Conservation (phyloP, 1,140 invertebrate species). For the Ectropis grisescens region DNA sequence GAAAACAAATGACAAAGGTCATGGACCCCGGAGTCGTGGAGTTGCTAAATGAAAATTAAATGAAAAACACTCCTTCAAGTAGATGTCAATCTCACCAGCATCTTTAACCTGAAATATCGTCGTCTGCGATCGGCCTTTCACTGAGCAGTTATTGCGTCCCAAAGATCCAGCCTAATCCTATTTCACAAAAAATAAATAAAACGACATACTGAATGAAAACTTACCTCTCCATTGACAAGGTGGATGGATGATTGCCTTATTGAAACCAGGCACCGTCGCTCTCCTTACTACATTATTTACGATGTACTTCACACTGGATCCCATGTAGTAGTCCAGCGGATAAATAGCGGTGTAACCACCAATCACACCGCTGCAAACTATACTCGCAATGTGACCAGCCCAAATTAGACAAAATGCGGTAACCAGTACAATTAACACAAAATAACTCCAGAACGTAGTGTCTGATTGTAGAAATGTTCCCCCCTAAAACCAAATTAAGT, state of each 20-base stretch:
- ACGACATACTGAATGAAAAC: too few species aligned
- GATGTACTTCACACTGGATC: conserved; percentile 78
- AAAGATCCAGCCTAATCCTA: too few species aligned
- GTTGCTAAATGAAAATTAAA: too few species aligned
- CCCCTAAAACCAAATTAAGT: too few species aligned
- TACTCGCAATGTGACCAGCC: conserved; percentile 71
- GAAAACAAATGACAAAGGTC: too few species aligned
- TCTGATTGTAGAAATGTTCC: conserved; percentile 26
- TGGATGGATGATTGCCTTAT: conserved; percentile 72
- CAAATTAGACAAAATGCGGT: conserved; percentile 67
- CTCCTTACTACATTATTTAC: conserved; percentile 76
- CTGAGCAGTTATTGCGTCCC: too few species aligned
- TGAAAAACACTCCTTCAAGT: too few species aligned
- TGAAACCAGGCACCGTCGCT: conserved; percentile 71
- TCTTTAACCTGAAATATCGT: too few species aligned
- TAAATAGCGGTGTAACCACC: conserved; percentile 75
- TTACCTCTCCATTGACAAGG: conserved; percentile 76
- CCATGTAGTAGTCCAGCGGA: conserved; percentile 75
- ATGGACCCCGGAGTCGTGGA: too few species aligned
- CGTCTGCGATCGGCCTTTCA: too few species aligned
- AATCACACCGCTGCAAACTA: conserved; percentile 74
- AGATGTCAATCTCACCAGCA: too few species aligned
- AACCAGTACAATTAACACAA: conserved; percentile 64
- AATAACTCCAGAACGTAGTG: conserved; percentile 75
- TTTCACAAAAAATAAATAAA: too few species aligned